Evolutionary conservation across 37 sponge, comb jelly and placozoan genomes (phyloP).

Genomic region (Dysidea cf. avara): DNA sequence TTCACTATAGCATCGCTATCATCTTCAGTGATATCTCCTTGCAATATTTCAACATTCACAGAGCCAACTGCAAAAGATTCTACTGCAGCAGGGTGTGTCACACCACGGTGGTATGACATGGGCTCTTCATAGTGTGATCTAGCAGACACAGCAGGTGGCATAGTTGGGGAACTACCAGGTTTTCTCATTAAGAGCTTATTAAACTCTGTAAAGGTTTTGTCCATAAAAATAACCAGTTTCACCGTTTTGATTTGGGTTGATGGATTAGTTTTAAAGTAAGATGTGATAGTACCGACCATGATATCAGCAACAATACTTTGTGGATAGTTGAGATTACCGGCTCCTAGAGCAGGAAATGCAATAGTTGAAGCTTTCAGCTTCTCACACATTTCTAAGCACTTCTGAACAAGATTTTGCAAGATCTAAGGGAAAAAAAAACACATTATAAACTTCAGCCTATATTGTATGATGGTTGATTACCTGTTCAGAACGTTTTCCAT

Average conservation of each 20-base stretch:
- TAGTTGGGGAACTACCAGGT: too few species aligned
- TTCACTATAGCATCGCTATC: conserved; percentile 14
- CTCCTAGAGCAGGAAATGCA: conserved; percentile 28
- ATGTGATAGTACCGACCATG: conserved; percentile 3
- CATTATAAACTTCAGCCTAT: background rate
- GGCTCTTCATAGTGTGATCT: too few species aligned
- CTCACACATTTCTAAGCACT: conserved; percentile 22
- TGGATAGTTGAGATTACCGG: conserved; percentile 27
- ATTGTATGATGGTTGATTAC: background rate
- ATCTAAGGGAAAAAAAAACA: background rate
- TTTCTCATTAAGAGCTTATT: background rate
- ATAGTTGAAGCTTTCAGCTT: conserved; percentile 4
- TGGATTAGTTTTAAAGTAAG: background rate
- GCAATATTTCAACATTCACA: conserved; percentile 10
- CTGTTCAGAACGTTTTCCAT: background rate
- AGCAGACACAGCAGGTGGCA: background rate
- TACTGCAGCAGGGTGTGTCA: background rate
- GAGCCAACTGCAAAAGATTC: background rate
- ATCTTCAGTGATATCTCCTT: conserved; percentile 22
- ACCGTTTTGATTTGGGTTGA: background rate
- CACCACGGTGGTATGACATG: too few species aligned
- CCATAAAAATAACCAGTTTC: conserved; percentile 16
- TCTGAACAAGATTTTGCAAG: background rate
- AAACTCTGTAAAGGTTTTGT: background rate
- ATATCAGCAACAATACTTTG: background rate